Evolutionary conservation across 2,888 invertebrate species (phyloP), one percentile per base, ranked within the genome.

Genomic region (Parnassius glacialis): DNA sequence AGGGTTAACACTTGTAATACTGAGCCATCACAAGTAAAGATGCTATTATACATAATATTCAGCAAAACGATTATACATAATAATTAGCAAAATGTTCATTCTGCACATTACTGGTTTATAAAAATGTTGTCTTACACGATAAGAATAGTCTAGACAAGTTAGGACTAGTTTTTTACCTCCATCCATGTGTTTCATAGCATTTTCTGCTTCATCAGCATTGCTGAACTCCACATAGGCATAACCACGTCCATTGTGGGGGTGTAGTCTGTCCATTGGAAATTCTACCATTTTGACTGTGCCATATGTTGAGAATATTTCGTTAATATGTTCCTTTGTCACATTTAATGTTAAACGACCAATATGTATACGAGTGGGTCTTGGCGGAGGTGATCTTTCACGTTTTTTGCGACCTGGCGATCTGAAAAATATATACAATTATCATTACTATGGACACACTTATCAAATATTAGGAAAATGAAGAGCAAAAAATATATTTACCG

Each of bases 121-220:
- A 20, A 20, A 20, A 20, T 20, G 20, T 20, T 20, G 34, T 5
- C 5, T 34, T 34, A 34, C 5, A 34, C 5, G 7, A 34, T 5
- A 34, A 34, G 34, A 34, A 34, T 34, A 34, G 34, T 34, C 34
- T 34, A 34, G 7, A 34, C 34, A 34, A 34, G 5, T 34, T 34
- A 34, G 5, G 7, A 5, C 34, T 34, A 34, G 34, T 34, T 34
- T 34, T 66, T 73, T 88, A 94, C 96, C 99, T 80, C 99, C 99
- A 89, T 99, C 99, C 99, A 99, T 99, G 80, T 99, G 98, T 85
- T 99, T 99, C 95, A 99, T 97, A 0, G 99, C 99, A 84, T 98
- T 98, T 82, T 99, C 98, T 20, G 99, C 99, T 84, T 99, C 98
- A 71, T 99, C 99, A 0, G 98, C 93, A 60, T 95, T 97, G 69